A percentile compares a stretch with the other conserved stretches of the same genome.
Conservation (phyloP, 2,888 invertebrate genomes). For the Spilarctia lutea region DNA sequence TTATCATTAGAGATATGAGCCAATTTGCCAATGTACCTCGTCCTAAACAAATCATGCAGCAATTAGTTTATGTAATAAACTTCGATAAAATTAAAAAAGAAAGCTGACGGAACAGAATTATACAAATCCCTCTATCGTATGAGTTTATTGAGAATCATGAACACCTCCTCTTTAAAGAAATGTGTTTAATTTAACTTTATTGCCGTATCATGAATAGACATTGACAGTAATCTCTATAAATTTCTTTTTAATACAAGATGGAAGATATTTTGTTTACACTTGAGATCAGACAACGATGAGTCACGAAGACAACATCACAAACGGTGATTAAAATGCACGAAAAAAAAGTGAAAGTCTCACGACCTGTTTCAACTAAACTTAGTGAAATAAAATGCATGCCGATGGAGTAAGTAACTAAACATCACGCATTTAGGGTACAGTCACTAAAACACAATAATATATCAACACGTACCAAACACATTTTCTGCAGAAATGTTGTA, state of each 20-base stretch:
- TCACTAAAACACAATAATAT: neutral
- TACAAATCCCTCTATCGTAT: neutral
- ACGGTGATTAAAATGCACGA: constrained; percentile 33
- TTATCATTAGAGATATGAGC: neutral
- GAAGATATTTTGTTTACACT: constrained; percentile 22
- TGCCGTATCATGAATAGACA: constrained; percentile 17
- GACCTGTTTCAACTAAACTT: constrained; percentile 32
- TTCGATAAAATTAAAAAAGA: neutral
- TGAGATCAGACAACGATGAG: constrained; percentile 29
- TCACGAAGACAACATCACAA: constrained; percentile 29
- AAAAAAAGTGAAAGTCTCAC: constrained; percentile 44
- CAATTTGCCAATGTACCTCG: neutral
- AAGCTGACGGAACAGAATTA: neutral
- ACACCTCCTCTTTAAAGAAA: constrained; percentile 3
- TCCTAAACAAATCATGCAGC: neutral
- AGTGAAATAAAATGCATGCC: constrained; percentile 8
- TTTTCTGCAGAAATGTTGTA: constrained; percentile 4
- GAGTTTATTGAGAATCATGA: neutral
- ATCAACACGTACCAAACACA: constrained; percentile 3
- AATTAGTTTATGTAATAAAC: neutral
- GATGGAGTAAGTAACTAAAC: neutral
- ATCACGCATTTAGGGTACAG: neutral
- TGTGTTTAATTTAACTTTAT: constrained; percentile 6
- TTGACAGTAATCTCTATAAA: constrained; percentile 16
- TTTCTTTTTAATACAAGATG: constrained; percentile 14